These are phyloP conservation scores for Hydroisotoma schaefferi DNA, from an alignment of 2,888 invertebrate genomes.

Conservation along the genomic window DNA sequence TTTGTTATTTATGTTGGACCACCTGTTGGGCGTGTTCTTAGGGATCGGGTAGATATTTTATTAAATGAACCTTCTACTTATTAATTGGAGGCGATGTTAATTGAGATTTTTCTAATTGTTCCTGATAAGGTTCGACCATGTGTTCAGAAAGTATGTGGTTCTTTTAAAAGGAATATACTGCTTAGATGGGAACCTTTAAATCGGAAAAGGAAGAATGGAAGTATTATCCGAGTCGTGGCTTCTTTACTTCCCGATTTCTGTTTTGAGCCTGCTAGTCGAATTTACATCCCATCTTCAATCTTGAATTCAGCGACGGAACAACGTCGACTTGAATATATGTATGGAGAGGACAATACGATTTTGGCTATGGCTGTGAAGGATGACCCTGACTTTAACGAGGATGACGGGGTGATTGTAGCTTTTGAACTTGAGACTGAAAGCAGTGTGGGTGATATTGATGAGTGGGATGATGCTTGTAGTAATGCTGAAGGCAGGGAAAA, in stretches of 20 bases:
- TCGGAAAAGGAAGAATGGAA: constrained; percentile 24
- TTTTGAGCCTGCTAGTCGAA: constrained; percentile 25
- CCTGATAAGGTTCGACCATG: background rate
- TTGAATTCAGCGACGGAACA: background rate
- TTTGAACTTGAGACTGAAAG: constrained; percentile 18
- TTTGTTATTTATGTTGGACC: constrained; percentile 22
- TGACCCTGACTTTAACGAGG: constrained; percentile 10
- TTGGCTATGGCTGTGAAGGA: background rate
- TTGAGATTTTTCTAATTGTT: constrained; percentile 1
- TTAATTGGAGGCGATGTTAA: background rate
- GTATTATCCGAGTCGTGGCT: constrained; percentile 27
- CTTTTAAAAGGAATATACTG: background rate
- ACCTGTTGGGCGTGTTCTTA: constrained; percentile 8
- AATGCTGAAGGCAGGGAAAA: constrained; percentile 22
- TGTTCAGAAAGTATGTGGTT: background rate
- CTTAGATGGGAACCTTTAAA: constrained; percentile 14
- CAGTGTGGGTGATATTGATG: constrained; percentile 18
- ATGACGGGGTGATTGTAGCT: constrained; percentile 26
- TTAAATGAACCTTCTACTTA: background rate
- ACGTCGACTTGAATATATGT: background rate
- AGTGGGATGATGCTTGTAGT: constrained; percentile 13
- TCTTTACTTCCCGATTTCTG: constrained; percentile 15
- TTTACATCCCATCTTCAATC: constrained; percentile 18
- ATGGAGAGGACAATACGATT: background rate
- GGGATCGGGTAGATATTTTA: constrained; percentile 13